phyloP scores from a whole-genome alignment of 2,888 invertebrate species.

The Andrena marginata region DNA sequence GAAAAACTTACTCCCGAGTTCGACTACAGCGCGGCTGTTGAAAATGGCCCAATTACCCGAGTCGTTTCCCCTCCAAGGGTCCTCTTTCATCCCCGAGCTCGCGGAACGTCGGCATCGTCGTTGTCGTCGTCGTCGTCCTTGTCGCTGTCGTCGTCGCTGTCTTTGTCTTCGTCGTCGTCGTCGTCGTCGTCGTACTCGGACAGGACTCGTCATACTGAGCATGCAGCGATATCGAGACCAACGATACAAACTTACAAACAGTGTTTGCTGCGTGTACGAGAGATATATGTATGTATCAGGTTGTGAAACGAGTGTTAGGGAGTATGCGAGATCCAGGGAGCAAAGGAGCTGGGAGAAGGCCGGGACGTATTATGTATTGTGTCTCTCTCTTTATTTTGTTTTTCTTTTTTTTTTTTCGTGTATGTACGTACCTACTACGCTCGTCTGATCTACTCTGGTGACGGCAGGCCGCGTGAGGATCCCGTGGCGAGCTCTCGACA shows the following conservation, averaged over 20 bases:
- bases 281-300: conserved; percentile 60
- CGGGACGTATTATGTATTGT: conserved; percentile 61
- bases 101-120: too few relatives aligned
- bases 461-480: conserved; percentile 74
- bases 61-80: neutral
- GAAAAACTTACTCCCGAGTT: neutral
- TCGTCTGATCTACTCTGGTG: conserved; percentile 78
- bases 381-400: conserved; percentile 63
- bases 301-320: conserved; percentile 41
- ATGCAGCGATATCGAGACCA: conserved; percentile 82
- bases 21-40: neutral
- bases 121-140: too few relatives aligned
- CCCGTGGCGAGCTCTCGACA: conserved; percentile 63
- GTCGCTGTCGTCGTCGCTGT: too few relatives aligned
- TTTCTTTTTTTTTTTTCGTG: conserved; percentile 62
- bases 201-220: conserved; percentile 75
- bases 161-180: too few relatives aligned
- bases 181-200: conserved; percentile 79
- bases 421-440: conserved; percentile 77
- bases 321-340: conserved; percentile 19
- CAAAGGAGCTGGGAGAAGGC: conserved; percentile 13
- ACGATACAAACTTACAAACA: conserved; percentile 78
- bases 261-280: conserved; percentile 73
- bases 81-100: neutral
- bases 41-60: neutral